Evolutionary conservation across 2,113 vertebrate genomes (phyloP).

Genomic region (Channa argus): DNA sequence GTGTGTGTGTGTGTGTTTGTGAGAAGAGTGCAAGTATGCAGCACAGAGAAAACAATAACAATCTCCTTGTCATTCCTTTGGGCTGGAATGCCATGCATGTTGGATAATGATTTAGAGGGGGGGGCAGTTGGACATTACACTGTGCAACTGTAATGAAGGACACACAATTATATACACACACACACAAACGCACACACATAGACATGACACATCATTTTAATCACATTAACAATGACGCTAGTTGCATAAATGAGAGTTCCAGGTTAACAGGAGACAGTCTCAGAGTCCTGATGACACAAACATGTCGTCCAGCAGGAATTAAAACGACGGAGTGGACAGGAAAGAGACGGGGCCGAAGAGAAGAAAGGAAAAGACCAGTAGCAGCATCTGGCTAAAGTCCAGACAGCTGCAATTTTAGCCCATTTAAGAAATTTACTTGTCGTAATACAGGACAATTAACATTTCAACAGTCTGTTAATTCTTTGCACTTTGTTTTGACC

Average conservation of each 20-base stretch:
- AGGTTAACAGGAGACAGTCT: conserved; percentile 11
- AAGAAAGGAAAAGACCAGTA: background rate
- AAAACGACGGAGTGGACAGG: conserved; percentile 7
- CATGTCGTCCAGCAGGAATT: background rate
- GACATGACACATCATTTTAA: conserved; percentile 23
- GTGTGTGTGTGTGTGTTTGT: conserved; percentile 55
- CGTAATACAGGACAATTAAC: conserved; percentile 67
- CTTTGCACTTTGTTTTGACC: too few species aligned
- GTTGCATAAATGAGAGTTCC: conserved; percentile 42
- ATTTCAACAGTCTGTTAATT: background rate
- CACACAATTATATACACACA: conserved; percentile 52
- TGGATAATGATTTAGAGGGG: conserved; percentile 77
- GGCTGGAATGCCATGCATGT: conserved; percentile 82
- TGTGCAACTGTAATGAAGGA: conserved; percentile 68
- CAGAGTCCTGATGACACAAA: conserved; percentile 25
- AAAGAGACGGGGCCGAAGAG: background rate
- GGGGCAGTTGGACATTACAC: conserved; percentile 56
- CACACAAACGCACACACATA: conserved; percentile 35
- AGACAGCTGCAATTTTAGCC: conserved; percentile 68
- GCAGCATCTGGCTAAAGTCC: conserved; percentile 47
- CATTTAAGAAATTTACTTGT: conserved; percentile 67
- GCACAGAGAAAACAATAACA: conserved; percentile 82
- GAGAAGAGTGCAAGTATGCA: conserved; percentile 77
- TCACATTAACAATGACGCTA: conserved; percentile 39
- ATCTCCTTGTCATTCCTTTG: conserved; percentile 83